Base-by-base conservation (phyloP, 2,113 vertebrate genomes). In the Puffinus mauretanicus region DNA sequence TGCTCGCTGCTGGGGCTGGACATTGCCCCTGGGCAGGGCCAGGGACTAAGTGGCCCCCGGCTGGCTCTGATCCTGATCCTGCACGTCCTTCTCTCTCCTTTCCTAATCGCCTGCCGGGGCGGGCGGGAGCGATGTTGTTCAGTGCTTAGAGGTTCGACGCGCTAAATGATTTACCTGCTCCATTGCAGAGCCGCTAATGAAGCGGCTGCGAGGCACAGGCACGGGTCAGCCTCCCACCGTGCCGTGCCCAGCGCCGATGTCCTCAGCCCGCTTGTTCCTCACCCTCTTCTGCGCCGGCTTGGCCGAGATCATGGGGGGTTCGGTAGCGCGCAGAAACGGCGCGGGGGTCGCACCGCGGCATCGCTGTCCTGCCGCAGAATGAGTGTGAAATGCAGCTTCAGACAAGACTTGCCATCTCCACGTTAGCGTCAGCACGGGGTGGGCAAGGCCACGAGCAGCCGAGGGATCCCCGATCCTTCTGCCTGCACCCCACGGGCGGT, bases 271-370 rank as follows among this genome's bases (percentile, higher is more conserved):
- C 46, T n/a, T 5, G 2, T 11, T 70, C 72, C 84, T 29, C 40
- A 34, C 42, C 55, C 42, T 55, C 32, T n/a, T 26, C 79, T n/a
- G 32, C 2, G 2, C 46, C 8, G 0, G 40, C 20, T 5, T 3
- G 2, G 75, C 83, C 62, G 0, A 11, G 67, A 16, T 10, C 3
- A 0, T 4, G 54, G 1, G 1, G 26, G 58, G 11, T n/a, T 70
- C 10, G 0, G 47, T 0, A 60, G 10, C 10, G 0, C 0, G 6
- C 49, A 6, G 40, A n/a, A 0, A 6, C 6, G 0, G 46, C 0
- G 0, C 57, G 0, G 0, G 19, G 34, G 13, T 34, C 0, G 5
- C 11, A 4, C 32, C 1, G 1, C 1, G 1, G 34, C 26, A 4
- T 26, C 9, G 0, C 65, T 1, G 26, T 62, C 60, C 64, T 0